These are phyloP conservation scores for Acrocyrtus sp. DNA, from an alignment of 2,888 invertebrate genomes.

Conservation along the genomic window DNA sequence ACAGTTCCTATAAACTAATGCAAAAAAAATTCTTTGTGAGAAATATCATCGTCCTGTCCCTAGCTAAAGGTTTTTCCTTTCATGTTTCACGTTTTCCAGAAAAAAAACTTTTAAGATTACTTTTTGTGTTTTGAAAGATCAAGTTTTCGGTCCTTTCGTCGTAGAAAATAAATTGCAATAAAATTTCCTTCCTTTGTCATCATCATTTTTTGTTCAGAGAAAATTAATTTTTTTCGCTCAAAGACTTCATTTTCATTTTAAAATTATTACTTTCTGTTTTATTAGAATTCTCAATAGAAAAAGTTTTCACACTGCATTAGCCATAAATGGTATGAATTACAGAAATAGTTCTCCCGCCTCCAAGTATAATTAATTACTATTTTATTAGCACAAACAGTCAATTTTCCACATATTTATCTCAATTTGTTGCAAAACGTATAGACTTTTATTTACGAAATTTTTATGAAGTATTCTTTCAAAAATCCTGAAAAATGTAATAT, in stretches of 20 bases:
- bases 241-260: neutral
- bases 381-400: constrained; percentile 13
- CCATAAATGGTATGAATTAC: neutral
- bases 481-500: neutral
- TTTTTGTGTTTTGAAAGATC: constrained; percentile 22
- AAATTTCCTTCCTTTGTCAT: neutral
- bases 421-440: neutral
- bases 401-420: neutral
- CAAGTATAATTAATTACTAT: no score
- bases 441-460: neutral
- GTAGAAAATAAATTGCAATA: neutral
- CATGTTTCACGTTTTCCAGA: no score
- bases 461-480: neutral
- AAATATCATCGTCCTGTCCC: no score
- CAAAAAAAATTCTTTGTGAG: no score
- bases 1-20: no score
- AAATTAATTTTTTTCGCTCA: neutral
- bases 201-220: neutral
- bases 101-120: no score
- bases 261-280: no score
- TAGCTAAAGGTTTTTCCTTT: no score
- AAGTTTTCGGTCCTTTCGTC: constrained; percentile 13
- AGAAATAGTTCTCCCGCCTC: no score
- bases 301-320: neutral
- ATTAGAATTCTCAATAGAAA: no score